These are phyloP conservation scores for Orientallactaga bullata DNA, from an alignment of 2,113 vertebrate genomes.

Conservation along the genomic window DNA sequence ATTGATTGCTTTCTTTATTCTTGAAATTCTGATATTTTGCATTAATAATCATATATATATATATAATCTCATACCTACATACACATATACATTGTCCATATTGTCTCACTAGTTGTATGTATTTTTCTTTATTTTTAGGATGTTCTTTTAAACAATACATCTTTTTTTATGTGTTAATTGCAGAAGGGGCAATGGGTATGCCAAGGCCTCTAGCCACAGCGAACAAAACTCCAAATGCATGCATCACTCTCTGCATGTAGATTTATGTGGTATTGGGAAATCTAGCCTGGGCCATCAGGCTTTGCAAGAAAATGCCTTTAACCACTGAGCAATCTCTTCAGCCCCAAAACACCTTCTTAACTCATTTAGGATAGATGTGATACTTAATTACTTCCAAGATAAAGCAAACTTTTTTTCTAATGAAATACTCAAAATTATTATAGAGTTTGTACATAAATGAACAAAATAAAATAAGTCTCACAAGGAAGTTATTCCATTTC, in stretches of 20 bases:
- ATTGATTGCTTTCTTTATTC: neutral
- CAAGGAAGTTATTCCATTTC: neutral
- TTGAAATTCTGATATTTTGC: neutral
- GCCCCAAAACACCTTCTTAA: neutral
- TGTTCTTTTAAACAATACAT: neutral
- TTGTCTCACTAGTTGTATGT: neutral
- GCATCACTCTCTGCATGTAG: no score
- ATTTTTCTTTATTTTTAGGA: neutral
- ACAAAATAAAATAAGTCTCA: neutral
- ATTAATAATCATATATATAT: neutral
- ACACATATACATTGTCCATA: neutral
- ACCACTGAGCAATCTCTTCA: no score
- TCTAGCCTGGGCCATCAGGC: no score
- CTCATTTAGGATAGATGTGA: neutral
- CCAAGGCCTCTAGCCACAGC: no score
- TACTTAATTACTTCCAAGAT: neutral
- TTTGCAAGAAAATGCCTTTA: no score
- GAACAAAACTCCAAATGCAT: no score
- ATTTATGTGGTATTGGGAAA: no score
- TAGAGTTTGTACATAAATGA: neutral
- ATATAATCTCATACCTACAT: no score
- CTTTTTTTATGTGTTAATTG: no score
- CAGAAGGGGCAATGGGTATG: no score
- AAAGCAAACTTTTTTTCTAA: neutral
- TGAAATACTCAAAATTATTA: constrained; percentile 2